Conservation (phyloP, 2,797 vertebrate genomes). For the Cuniculus paca region DNA sequence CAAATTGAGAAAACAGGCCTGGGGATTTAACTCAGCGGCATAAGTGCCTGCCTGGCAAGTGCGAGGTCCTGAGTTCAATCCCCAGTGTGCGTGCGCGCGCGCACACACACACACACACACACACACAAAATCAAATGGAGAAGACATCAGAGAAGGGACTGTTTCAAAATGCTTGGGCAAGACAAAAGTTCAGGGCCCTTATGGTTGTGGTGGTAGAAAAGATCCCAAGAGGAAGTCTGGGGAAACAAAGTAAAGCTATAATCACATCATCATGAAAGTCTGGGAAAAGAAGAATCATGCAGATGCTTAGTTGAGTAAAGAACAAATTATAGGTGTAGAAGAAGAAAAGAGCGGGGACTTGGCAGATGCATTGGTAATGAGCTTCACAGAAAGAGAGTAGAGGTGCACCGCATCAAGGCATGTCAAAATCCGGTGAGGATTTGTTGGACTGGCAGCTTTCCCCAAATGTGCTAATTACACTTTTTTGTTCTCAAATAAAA, state of each 20-base stretch:
- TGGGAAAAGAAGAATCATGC: neutral
- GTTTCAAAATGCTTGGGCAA: neutral
- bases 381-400: neutral
- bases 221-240: neutral
- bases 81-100: too few species aligned
- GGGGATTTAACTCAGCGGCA: too few species aligned
- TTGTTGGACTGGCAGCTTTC: neutral
- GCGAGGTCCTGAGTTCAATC: too few species aligned
- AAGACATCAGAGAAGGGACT: neutral
- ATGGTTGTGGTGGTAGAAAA: neutral
- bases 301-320: neutral
- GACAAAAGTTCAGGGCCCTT: neutral
- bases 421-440: neutral
- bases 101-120: too few species aligned
- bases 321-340: neutral
- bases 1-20: too few species aligned
- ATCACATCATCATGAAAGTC: neutral
- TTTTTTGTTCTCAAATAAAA: slow-evolving; percentile 69
- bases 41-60: too few species aligned
- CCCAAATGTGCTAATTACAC: slow-evolving; percentile 58
- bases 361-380: neutral
- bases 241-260: neutral
- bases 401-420: neutral
- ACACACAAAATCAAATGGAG: too few species aligned
- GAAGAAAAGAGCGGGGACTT: neutral